Percentiles rank a stretch among this genome's conserved stretches.
These are phyloP conservation scores for Centropus bengalensis DNA, from an alignment of 2,113 vertebrate species.

Conservation along the genomic window DNA sequence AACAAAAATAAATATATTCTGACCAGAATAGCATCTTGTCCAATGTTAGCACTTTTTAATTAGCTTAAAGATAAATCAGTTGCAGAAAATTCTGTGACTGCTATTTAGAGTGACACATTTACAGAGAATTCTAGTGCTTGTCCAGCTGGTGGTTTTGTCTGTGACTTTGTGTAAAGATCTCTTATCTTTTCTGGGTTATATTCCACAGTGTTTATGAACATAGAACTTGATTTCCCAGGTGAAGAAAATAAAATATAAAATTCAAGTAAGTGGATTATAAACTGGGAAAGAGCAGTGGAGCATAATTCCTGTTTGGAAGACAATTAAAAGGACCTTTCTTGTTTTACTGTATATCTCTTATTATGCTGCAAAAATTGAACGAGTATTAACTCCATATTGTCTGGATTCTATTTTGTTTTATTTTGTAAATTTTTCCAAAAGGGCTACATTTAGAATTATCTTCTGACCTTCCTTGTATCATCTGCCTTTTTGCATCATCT, in stretches of 20 bases:
- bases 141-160: neutral
- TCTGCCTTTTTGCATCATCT: neutral
- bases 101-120: neutral
- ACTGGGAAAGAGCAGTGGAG: neutral
- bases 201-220: neutral
- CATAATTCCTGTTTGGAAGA: neutral
- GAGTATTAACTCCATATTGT: neutral
- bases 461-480: neutral
- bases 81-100: neutral
- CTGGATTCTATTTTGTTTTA: neutral
- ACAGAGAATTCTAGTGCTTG: neutral
- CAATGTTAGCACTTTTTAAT: neutral
- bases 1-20: neutral
- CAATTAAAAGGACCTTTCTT: neutral
- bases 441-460: neutral
- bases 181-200: neutral
- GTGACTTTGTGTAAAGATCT: neutral
- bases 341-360: neutral
- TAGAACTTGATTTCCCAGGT: neutral
- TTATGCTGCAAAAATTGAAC: neutral
- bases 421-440: neutral
- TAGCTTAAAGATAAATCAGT: neutral
- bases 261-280: neutral
- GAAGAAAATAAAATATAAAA: neutral
- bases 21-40: neutral